Percentiles rank a stretch among this genome's conserved stretches.
Evolutionary conservation across 2,888 invertebrate species (phyloP).

Genomic region (Macaria notata): DNA sequence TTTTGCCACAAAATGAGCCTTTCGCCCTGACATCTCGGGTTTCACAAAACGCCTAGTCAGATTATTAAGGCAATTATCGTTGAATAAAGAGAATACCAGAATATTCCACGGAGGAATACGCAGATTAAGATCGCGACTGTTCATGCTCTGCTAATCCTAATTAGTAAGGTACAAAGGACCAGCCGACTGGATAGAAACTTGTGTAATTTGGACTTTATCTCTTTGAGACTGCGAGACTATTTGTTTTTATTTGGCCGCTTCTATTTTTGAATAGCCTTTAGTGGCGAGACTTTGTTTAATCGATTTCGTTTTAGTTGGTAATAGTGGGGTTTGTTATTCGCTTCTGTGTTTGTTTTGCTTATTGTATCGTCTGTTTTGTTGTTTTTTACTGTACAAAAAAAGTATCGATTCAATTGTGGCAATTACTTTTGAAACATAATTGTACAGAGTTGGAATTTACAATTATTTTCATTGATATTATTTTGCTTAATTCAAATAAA

Average conservation of each 20-base stretch:
- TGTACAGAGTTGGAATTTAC: too few relatives aligned
- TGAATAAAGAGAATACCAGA: conserved; percentile 39
- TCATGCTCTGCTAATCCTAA: conserved; percentile 58
- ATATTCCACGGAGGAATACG: conserved; percentile 37
- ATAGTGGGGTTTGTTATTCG: too few relatives aligned
- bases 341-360: too few relatives aligned
- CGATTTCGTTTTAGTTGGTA: not conserved
- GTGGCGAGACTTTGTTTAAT: too few relatives aligned
- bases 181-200: conserved; percentile 38
- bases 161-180: conserved; percentile 46
- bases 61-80: conserved; percentile 47
- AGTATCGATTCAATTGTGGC: too few relatives aligned
- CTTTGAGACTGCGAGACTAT: conserved; percentile 25
- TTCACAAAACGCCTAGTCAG: conserved; percentile 35
- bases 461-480: too few relatives aligned
- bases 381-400: too few relatives aligned
- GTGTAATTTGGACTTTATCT: conserved; percentile 42
- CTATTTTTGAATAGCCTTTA: too few relatives aligned
- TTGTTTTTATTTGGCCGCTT: conserved; percentile 10
- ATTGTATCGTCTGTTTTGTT: too few relatives aligned
- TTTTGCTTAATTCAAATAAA: too few relatives aligned
- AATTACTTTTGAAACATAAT: too few relatives aligned
- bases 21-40: conserved; percentile 28
- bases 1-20: conserved; percentile 22
- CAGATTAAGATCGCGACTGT: conserved; percentile 60